phyloP scores from a whole-genome alignment of 2,888 invertebrate species.

The Netelia virgata region DNA sequence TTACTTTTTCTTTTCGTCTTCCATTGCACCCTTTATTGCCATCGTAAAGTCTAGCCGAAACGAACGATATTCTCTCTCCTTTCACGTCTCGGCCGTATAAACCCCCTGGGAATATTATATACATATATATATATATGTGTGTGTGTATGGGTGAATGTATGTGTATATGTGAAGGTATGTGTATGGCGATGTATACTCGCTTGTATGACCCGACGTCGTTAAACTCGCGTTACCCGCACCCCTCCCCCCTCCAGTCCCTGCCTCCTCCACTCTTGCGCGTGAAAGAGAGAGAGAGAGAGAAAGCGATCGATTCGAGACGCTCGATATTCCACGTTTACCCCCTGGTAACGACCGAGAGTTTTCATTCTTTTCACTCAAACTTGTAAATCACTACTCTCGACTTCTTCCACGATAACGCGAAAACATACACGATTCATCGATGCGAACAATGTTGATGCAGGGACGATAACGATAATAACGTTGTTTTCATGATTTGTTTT shows the following conservation, averaged over 20 bases:
- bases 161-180: not conserved
- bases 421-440: slow-evolving; percentile 12
- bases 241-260: not conserved
- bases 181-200: slow-evolving; percentile 36
- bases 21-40: slow-evolving; percentile 44
- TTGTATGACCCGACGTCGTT: slow-evolving; percentile 58
- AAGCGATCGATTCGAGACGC: slow-evolving; percentile 63
- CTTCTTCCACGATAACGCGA: slow-evolving; percentile 1
- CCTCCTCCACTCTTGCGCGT: no score
- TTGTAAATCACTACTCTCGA: slow-evolving; percentile 49
- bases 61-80: slow-evolving; percentile 34
- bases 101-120: slow-evolving; percentile 24
- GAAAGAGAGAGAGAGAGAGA: not conserved
- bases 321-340: slow-evolving; percentile 61
- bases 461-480: not conserved
- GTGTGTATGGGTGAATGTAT: not conserved
- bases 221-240: slow-evolving; percentile 60
- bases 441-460: not conserved
- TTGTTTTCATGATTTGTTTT: not conserved
- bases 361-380: slow-evolving; percentile 57
- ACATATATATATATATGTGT: slow-evolving; percentile 7
- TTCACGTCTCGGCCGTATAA: slow-evolving; percentile 32
- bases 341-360: slow-evolving; percentile 62
- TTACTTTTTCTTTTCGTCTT: slow-evolving; percentile 4
- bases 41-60: slow-evolving; percentile 59